Base-by-base conservation (phyloP, 2,888 invertebrate species). In the Reticulitermes lucifugus region DNA sequence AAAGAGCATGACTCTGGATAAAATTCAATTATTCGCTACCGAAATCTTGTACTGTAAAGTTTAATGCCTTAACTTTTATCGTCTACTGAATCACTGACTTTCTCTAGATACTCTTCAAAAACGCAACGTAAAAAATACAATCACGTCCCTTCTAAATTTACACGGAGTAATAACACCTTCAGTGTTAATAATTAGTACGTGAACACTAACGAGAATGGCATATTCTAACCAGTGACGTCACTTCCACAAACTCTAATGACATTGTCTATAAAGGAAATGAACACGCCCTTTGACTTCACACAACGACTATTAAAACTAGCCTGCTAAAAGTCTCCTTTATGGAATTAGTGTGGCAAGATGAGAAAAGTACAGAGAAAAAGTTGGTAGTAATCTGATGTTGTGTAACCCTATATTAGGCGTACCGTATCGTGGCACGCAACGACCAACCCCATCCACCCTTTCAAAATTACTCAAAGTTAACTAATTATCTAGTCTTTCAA, bases 401-500 rank as follows among this genome's bases (percentile, higher is more conserved):
- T 22, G 79, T 25, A 55, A 79, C 79, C 79, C 25, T 46, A 79
- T 55, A 55, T 51, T 46, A 29, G 51, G 55, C 51, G 25, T 79
- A 29, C 51, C 79, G 25, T 25, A 18, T 29, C 25, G 55, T 55
- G 29, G 29, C 79, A 80, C 60, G 80, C 80, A 80, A 80, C 60
- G 35, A 80, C 35, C 59, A 6, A 29, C 80, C 25, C 22, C 22
- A 18, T 21, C 59, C 14, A 12, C 35, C 29, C 59, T 79, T 80
- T 80, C 14, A 35, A 80, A 80, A 80, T 80, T 60, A 80, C 60
- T 29, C 80, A 60, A 73, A 80, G 35, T 80, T 60, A 59, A 80
- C 80, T 80, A 80, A 80, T 80, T 80, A 80, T 80, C 59, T 60
- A 60, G 80, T 25, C 59, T 80, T 29, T 59, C 25, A 59, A 60